Evolutionary conservation across 1,140 invertebrate species (phyloP), one percentile per base, ranked within the genome.

Genomic region (Medauroidea extradentata): DNA sequence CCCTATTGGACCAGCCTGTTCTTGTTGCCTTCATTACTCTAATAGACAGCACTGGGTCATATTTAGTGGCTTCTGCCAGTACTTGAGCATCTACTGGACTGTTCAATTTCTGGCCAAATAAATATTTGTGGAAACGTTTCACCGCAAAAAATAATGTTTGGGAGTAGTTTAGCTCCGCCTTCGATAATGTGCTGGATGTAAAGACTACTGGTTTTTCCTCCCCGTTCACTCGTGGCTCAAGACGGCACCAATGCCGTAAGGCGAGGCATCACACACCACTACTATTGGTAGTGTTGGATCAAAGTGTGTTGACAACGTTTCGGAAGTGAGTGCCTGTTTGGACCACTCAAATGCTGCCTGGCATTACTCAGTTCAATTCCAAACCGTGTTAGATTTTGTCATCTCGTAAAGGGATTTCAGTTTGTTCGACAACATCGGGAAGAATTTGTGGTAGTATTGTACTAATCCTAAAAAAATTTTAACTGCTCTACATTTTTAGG

Each of bases 111-210:
- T 70, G 52, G n/a, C 78, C 77, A 59, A 65, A 73, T 0, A 81
- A 29, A 61, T 72, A 81, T 19, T 73, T 59, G 39, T 75, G 69
- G 61, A 78, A 80, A 56, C 73, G 74, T 57, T 72, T 70, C 8
- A 81, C 66, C 4, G 68, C 72, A 62, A 64, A 76, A n/a, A 1
- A 77, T 51, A 7, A 82, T 16, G 78, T 71, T 55, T 76, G 76
- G 3, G 71, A 52, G 48, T 81, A 80, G 54, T 74, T 76, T 60
- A 63, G 59, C 60, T 80, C 75, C 18, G 77, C 63, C 13, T 48
- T n/a, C 34, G 54, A 63, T 34, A 79, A 65, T 64, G 76, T 3
- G 65, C 66, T 39, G 78, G 70, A 9, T 71, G 72, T 39, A 63
- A n/a, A n/a, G n/a, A n/a, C n/a, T n/a, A n/a, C n/a, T n/a, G n/a